Evolutionary conservation across 2,888 invertebrate genomes (phyloP), one percentile per base, ranked within the genome.

Genomic region (Caenorhabditis parvicauda): DNA sequence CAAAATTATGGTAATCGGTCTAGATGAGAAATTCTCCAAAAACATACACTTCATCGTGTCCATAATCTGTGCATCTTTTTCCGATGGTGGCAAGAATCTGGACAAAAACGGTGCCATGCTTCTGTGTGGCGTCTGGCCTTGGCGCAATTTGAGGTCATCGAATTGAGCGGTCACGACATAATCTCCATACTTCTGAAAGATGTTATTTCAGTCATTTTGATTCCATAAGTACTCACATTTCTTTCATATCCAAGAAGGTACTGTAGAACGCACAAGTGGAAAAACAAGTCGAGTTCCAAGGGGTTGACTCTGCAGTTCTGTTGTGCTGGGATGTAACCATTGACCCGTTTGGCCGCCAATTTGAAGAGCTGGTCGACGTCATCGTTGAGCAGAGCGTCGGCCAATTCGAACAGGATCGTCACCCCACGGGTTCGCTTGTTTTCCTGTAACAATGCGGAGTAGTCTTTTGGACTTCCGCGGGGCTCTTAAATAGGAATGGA

Each of bases 41-140:
- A 7, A 14, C 39, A 39, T 22, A 62, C 61, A 32, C 38, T 62
- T 62, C 62, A 62, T 62, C 4, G 62, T 62, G 14, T 54, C 48
- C 2, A 62, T 48, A 45, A 62, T 54, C 25, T 62, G 50, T 3
- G 37, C 27, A 24, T 38, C 6, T 24, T 62, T 62, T 43, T 46
- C 43, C 5, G 51, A 50, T n/a, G 50, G 52, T 14, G 54, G 54
- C 14, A 62, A 25, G 41, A 62, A 62, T 45, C 58, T 54, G 14
- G 62, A 62, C 28, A 58, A 62, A 41, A 62, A 62, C 9, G 54
- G 51, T 7, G 62, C 62, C 62, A 62, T 62, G 47, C 54, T 17
- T 25, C 49, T 46, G 24, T 57, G 57, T 0, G 54, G 49, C 2
- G 43, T 27, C 2, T 38, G 38, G 3, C 58, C 62, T 25, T 22